These are phyloP conservation scores for Atherinomorus stipes DNA, from an alignment of 2,113 vertebrate genomes.

Conservation along the genomic window DNA sequence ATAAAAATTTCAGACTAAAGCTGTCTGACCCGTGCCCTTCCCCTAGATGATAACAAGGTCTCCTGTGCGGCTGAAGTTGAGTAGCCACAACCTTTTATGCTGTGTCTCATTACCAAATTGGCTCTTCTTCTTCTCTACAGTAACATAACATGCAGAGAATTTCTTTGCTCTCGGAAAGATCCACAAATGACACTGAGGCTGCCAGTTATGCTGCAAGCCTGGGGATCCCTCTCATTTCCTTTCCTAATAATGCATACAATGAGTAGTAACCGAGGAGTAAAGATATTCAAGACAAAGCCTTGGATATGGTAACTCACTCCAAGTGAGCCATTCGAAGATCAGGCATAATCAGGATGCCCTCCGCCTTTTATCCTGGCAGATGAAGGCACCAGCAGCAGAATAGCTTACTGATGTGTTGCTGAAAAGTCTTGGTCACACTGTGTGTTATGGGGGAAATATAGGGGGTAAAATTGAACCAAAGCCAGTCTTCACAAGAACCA, in stretches of 20 bases:
- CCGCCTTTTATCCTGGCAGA: slow-evolving; percentile 65
- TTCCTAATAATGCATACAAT: slow-evolving; percentile 33
- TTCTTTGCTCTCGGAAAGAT: slow-evolving; percentile 44
- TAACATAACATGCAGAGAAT: slow-evolving; percentile 34
- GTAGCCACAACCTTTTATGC: slow-evolving; percentile 46
- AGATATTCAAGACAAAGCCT: slow-evolving; percentile 40
- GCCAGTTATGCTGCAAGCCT: slow-evolving; percentile 14
- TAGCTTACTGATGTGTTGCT: slow-evolving; percentile 59
- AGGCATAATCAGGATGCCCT: slow-evolving; percentile 60
- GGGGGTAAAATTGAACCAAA: slow-evolving; percentile 38
- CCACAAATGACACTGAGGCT: slow-evolving; percentile 46
- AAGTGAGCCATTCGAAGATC: slow-evolving; percentile 46
- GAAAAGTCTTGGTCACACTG: slow-evolving; percentile 43
- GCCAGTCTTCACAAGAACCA: slow-evolving; percentile 38
- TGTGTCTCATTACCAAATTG: slow-evolving; percentile 74
- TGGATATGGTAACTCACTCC: slow-evolving; percentile 55
- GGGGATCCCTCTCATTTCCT: slow-evolving; percentile 37
- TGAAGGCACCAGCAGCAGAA: slow-evolving; percentile 46
- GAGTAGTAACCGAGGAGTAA: slow-evolving; percentile 21
- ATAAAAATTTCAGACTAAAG: slow-evolving; percentile 49
- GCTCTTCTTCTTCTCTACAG: slow-evolving; percentile 45
- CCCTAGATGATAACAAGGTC: slow-evolving; percentile 66
- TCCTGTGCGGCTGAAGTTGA: slow-evolving; percentile 44
- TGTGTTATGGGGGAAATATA: slow-evolving; percentile 43
- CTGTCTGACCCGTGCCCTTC: slow-evolving; percentile 57